These are phyloP conservation scores for Loripinus fragilis DNA, from an alignment of 2,888 invertebrate genomes.

Conservation along the genomic window DNA sequence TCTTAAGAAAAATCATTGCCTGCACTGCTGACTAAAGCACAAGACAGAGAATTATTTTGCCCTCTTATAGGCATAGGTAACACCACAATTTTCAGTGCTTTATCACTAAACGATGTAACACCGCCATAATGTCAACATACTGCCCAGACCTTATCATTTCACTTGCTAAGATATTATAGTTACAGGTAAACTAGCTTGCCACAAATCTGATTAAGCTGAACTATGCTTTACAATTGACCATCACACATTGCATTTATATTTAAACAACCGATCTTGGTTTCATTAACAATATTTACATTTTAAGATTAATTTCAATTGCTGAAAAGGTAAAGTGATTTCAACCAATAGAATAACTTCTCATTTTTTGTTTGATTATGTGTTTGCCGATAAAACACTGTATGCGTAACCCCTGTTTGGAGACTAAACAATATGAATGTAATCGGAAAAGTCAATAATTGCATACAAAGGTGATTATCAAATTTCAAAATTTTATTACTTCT, in stretches of 20 bases:
- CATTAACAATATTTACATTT: conserved; percentile 7
- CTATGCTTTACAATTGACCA: background rate
- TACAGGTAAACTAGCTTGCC: background rate
- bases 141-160: background rate
- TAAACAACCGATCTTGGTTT: background rate
- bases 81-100: background rate
- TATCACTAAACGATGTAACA: conserved; percentile 2
- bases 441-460: background rate
- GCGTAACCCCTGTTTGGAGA: background rate
- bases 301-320: conserved; percentile 11
- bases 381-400: background rate
- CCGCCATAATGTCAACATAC: background rate
- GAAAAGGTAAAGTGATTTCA: background rate
- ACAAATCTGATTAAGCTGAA: background rate
- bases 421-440: background rate
- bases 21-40: no score
- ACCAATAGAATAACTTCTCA: background rate
- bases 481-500: background rate
- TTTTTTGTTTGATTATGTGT: background rate
- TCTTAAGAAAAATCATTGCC: no score
- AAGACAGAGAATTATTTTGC: no score
- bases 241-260: background rate
- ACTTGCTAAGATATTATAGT: conserved; percentile 14
- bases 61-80: background rate
- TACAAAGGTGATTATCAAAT: background rate